phyloP scores from a whole-genome alignment of 2,888 invertebrate species.

The Mythimna loreyi region DNA sequence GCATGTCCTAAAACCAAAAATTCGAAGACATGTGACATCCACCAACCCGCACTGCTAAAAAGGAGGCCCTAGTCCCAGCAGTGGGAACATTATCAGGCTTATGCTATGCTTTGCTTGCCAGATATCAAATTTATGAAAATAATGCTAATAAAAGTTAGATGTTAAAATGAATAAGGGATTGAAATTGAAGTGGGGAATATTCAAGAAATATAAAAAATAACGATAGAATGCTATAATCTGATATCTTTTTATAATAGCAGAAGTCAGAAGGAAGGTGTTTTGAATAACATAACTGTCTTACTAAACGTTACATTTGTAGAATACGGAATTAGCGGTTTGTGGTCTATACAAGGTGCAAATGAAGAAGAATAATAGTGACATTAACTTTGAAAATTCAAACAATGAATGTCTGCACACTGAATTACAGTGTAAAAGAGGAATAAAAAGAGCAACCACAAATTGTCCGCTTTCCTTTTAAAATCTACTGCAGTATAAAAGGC shows the following conservation, averaged over 20 bases:
- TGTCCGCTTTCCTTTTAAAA: constrained; percentile 19
- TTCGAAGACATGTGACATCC: too few relatives aligned
- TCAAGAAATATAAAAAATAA: constrained; percentile 1
- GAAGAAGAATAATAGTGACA: not conserved
- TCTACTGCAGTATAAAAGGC: constrained; percentile 22
- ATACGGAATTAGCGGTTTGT: not conserved
- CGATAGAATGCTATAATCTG: not conserved
- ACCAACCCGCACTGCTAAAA: too few relatives aligned
- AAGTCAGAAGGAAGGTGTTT: not conserved
- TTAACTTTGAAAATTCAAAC: not conserved
- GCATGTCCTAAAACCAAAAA: too few relatives aligned
- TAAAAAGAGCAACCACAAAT: constrained; percentile 13
- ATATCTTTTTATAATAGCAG: not conserved
- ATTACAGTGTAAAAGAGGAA: not conserved
- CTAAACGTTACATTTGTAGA: not conserved
- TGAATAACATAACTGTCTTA: not conserved
- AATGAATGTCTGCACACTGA: constrained; percentile 10
- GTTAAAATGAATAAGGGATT: not conserved
- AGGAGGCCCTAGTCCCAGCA: too few relatives aligned
- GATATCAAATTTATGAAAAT: not conserved
- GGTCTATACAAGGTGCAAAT: not conserved
- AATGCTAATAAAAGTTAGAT: constrained; percentile 1
- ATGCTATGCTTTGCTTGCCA: too few relatives aligned
- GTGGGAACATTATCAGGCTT: too few relatives aligned
- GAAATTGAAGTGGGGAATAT: not conserved